These are phyloP conservation scores for Atherix ibis DNA, from an alignment of 2,888 invertebrate genomes.

Conservation along the genomic window DNA sequence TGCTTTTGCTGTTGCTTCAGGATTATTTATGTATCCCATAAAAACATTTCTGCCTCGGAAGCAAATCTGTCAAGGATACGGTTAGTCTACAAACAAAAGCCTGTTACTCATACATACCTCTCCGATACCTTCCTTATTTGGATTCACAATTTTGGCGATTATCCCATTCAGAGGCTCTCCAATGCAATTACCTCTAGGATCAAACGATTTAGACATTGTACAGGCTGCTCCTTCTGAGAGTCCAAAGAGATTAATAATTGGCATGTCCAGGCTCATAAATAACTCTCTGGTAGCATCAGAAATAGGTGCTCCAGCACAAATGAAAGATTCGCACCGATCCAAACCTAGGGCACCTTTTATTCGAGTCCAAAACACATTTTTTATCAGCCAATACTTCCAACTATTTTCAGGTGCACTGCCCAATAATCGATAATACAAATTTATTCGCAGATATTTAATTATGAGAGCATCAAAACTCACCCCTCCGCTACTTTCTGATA, in stretches of 20 bases:
- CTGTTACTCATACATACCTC: conserved; percentile 34
- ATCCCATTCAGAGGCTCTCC: conserved; percentile 55
- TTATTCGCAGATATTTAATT: too few species aligned
- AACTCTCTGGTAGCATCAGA: conserved; percentile 69
- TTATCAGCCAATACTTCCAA: conserved; percentile 65
- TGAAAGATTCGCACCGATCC: conserved; percentile 48
- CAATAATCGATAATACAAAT: too few species aligned
- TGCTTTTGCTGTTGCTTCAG: conserved; percentile 54
- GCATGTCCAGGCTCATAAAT: conserved; percentile 74
- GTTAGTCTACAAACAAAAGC: background rate
- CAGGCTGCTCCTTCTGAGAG: conserved; percentile 75
- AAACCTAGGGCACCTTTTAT: conserved; percentile 65
- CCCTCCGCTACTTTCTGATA: conserved; percentile 44
- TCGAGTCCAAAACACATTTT: conserved; percentile 60
- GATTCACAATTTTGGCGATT: conserved; percentile 53
- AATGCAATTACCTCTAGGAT: conserved; percentile 52
- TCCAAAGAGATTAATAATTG: conserved; percentile 72
- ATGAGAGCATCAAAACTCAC: conserved; percentile 25
- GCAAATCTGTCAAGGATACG: conserved; percentile 34
- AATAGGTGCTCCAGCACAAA: conserved; percentile 76
- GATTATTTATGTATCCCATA: conserved; percentile 69
- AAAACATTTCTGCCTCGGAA: conserved; percentile 66
- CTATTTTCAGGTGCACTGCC: too few species aligned
- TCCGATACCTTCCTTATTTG: conserved; percentile 60
- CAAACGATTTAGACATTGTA: conserved; percentile 45